These are phyloP conservation scores for Seira ritae DNA, from an alignment of 2,888 invertebrate genomes.

Conservation along the genomic window DNA sequence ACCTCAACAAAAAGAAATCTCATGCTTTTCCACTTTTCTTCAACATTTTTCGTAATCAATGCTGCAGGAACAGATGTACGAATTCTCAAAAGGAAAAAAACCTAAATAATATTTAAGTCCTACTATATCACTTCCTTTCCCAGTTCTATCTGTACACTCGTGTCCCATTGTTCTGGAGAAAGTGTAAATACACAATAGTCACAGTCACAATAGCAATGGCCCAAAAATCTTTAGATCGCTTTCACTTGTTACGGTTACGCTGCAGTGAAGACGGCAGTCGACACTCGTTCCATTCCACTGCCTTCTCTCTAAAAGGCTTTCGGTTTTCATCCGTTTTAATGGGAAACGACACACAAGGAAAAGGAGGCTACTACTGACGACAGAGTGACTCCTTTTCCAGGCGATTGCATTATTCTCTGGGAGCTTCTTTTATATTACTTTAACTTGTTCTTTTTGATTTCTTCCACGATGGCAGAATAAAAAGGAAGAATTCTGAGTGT, in stretches of 20 bases:
- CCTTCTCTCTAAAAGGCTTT: neutral
- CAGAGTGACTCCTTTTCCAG: neutral
- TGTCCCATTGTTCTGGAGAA: neutral
- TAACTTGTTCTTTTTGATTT: neutral
- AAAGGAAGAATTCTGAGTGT: too few relatives aligned
- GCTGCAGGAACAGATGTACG: conserved; percentile 2
- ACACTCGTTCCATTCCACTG: neutral
- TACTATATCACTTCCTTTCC: too few relatives aligned
- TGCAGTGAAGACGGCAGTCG: too few relatives aligned
- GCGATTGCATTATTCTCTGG: neutral
- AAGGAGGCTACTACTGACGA: neutral
- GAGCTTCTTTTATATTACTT: neutral
- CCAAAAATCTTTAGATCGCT: too few relatives aligned
- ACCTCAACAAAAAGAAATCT: too few relatives aligned
- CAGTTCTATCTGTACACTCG: neutral
- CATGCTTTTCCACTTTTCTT: neutral
- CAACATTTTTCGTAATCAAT: neutral
- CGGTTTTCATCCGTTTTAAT: neutral
- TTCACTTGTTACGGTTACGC: neutral
- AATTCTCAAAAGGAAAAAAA: conserved; percentile 1
- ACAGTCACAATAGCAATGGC: too few relatives aligned
- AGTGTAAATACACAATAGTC: too few relatives aligned
- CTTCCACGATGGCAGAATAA: neutral
- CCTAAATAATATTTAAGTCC: too few relatives aligned
- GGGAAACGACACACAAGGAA: neutral